Evolutionary conservation across 2,888 invertebrate genomes (phyloP).

Genomic region (Erebia palarica): DNA sequence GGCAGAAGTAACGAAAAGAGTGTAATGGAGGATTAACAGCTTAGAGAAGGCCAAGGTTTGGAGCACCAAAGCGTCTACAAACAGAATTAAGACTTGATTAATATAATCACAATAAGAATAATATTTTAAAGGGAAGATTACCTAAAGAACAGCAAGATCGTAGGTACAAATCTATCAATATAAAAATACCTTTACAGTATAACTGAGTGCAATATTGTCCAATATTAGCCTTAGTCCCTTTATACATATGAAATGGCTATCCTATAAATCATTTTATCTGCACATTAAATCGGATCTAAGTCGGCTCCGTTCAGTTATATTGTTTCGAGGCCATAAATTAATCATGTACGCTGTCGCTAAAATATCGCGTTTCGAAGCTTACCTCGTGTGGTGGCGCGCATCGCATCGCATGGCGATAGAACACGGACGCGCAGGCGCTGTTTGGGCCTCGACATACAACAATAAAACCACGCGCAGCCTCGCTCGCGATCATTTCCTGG

Average conservation of each 20-base stretch:
- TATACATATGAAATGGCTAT: conserved; percentile 46
- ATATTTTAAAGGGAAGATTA: too few species aligned
- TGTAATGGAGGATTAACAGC: too few species aligned
- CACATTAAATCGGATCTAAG: conserved; percentile 72
- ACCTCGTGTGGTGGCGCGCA: conserved; percentile 61
- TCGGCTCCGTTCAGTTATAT: conserved; percentile 65
- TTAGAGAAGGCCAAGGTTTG: too few species aligned
- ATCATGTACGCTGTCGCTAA: conserved; percentile 81
- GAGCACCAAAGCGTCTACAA: too few species aligned
- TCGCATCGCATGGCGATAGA: conserved; percentile 60
- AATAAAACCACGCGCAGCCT: conserved; percentile 61
- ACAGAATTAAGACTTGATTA: too few species aligned
- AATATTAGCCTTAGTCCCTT: conserved; percentile 3
- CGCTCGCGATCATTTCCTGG: conserved; percentile 73
- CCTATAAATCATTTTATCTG: conserved; percentile 76
- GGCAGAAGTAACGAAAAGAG: too few species aligned
- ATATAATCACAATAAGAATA: too few species aligned
- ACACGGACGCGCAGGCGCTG: conserved; percentile 60
- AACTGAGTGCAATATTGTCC: background rate
- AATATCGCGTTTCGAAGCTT: conserved; percentile 73
- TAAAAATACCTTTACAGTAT: background rate
- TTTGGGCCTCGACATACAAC: conserved; percentile 49
- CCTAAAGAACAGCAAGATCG: too few species aligned
- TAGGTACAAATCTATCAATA: background rate
- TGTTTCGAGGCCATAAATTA: conserved; percentile 77